Evolutionary conservation across 2,113 vertebrate genomes (phyloP).

Genomic region (Athene cunicularia): DNA sequence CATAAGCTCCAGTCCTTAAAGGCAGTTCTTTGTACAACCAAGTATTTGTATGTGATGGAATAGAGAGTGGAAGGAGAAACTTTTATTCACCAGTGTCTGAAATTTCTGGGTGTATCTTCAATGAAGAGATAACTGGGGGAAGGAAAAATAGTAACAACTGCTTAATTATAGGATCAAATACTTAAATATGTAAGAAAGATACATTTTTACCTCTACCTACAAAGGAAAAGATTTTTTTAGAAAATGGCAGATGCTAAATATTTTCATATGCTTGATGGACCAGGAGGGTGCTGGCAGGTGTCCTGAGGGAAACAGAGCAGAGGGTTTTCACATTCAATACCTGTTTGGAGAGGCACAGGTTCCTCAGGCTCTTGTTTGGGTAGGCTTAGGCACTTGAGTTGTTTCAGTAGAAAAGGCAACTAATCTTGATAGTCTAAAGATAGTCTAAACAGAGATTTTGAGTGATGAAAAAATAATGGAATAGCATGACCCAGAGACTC

Average conservation of each 20-base stretch:
- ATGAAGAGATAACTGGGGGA: background rate
- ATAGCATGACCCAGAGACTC: background rate
- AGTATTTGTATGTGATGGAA: conserved; percentile 33
- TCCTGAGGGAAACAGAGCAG: background rate
- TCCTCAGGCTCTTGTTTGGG: background rate
- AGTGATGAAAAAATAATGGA: background rate
- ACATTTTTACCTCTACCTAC: background rate
- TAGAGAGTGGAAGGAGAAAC: background rate
- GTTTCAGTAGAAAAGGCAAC: background rate
- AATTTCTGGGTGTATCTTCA: background rate
- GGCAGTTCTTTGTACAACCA: background rate
- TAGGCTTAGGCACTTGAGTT: background rate
- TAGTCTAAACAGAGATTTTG: background rate
- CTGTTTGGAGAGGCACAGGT: background rate
- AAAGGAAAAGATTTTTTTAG: background rate
- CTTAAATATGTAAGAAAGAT: background rate
- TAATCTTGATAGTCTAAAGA: background rate
- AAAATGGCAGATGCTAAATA: background rate
- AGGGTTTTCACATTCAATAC: background rate
- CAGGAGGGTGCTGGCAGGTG: background rate
- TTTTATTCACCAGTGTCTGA: background rate
- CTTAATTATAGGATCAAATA: background rate
- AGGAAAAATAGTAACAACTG: background rate
- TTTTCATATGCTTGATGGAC: background rate
- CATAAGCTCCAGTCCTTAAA: background rate